Evolutionary conservation across 2,113 vertebrate genomes (phyloP).

Genomic region (Mustelus asterias): DNA sequence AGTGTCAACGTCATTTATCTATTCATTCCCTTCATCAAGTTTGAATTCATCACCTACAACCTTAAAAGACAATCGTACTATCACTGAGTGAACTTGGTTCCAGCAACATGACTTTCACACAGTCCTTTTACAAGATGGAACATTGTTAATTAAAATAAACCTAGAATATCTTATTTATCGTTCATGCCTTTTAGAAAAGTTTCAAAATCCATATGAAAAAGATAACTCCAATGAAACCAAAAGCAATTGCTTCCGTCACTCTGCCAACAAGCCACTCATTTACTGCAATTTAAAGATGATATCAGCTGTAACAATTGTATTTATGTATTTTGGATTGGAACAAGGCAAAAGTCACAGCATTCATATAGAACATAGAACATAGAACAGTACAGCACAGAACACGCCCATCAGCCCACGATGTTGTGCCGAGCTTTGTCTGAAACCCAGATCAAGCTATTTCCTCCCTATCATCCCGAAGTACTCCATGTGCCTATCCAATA

Average conservation of each 20-base stretch:
- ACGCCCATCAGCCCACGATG: too few relatives aligned
- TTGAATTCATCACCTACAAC: neutral
- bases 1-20: neutral
- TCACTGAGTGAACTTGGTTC: neutral
- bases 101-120: neutral
- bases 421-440: too few relatives aligned
- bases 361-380: too few relatives aligned
- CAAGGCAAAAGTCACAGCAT: neutral
- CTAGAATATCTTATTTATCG: neutral
- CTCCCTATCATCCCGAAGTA: too few relatives aligned
- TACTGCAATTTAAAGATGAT: constrained; percentile 6
- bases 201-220: neutral
- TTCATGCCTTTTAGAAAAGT: neutral
- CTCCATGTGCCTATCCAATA: too few relatives aligned
- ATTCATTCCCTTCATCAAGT: neutral
- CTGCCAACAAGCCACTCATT: neutral
- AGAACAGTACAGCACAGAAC: too few relatives aligned
- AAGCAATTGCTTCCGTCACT: neutral
- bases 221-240: neutral
- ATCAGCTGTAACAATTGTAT: neutral
- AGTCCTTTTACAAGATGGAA: neutral
- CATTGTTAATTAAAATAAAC: neutral
- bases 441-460: too few relatives aligned
- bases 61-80: neutral
- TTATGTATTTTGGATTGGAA: neutral